Evolutionary conservation across 2,888 invertebrate genomes (phyloP), one percentile per base, ranked within the genome.

Genomic region (Drosophila anomalata): DNA sequence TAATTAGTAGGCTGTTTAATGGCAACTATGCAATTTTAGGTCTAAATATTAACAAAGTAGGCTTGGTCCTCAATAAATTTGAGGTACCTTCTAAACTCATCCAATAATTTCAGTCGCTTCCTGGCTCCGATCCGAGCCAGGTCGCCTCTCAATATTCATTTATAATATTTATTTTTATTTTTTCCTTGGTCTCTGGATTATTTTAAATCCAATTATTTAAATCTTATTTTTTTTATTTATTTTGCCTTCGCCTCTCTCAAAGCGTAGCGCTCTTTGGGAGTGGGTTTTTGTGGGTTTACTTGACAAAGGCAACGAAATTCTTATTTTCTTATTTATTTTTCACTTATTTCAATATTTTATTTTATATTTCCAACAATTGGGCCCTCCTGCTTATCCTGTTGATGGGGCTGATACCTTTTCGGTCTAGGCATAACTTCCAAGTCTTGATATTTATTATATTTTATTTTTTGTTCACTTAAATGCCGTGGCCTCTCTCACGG

Each of bases 111-210:
- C 33, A 33, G 33, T 33, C 2, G 8, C 31, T 8, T 31, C 11
- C 31, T 8, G 31, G 31, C 3, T 11, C 11, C 11, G 9, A 31
- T 33, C 14, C 39, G 39, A 7, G 7, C 39, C 12, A 29, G 24
- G 14, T 29, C 26, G 24, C 57, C 55, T 56, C 22, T 24, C 22
- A 24, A 24, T 24, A 3, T 24, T 24, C 22, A 4, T 62, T 74
- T 68, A 79, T 70, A 77, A 71, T 77, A 57, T 68, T 80, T 63
- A 75, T 71, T 85, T 73, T 65, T 85, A 62, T 71, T 75, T 77
- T 75, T 79, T 17, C 17, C 17, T 17, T 75, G 22, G 22, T 24
- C 22, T 24, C 22, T 24, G 22, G 22, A 4, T 24, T 24, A 24
- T 24, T 24, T 24, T 5, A 24, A 24, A 4, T 24, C 22, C 22